phyloP scores from a whole-genome alignment of 2,797 vertebrate genomes.

The Apogon hyalosoma region DNA sequence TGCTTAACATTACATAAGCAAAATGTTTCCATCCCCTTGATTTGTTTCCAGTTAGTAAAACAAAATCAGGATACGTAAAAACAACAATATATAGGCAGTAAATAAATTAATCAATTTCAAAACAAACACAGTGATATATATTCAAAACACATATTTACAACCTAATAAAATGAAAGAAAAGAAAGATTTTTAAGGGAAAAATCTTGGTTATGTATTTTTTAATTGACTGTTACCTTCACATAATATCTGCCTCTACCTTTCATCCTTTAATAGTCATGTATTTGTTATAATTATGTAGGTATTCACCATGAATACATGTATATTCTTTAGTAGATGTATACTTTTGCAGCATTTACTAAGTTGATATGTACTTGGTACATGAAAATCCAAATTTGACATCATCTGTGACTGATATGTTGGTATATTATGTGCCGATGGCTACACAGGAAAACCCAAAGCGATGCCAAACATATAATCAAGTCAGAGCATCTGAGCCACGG shows the following conservation, averaged over 20 bases:
- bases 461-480: constrained; percentile 32
- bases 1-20: constrained; percentile 57
- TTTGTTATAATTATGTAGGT: constrained; percentile 44
- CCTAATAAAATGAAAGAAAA: constrained; percentile 57
- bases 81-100: constrained; percentile 82
- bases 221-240: constrained; percentile 49
- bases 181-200: constrained; percentile 50
- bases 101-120: constrained; percentile 86
- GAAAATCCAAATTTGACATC: constrained; percentile 81
- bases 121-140: constrained; percentile 79
- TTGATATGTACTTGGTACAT: constrained; percentile 80
- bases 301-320: constrained; percentile 34
- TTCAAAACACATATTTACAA: constrained; percentile 86
- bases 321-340: constrained; percentile 42
- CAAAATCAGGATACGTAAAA: constrained; percentile 71
- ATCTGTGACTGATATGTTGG: constrained; percentile 79
- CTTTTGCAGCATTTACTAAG: constrained; percentile 79
- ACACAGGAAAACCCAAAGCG: constrained; percentile 57
- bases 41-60: constrained; percentile 80
- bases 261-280: constrained; percentile 16
- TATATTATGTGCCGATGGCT: constrained; percentile 70
- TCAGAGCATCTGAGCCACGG: constrained; percentile 11
- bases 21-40: constrained; percentile 55
- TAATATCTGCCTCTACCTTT: constrained; percentile 24
- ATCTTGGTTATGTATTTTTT: constrained; percentile 49